phyloP scores from a whole-genome alignment of 1,140 invertebrate species.

The Drosophila triauraria region DNA sequence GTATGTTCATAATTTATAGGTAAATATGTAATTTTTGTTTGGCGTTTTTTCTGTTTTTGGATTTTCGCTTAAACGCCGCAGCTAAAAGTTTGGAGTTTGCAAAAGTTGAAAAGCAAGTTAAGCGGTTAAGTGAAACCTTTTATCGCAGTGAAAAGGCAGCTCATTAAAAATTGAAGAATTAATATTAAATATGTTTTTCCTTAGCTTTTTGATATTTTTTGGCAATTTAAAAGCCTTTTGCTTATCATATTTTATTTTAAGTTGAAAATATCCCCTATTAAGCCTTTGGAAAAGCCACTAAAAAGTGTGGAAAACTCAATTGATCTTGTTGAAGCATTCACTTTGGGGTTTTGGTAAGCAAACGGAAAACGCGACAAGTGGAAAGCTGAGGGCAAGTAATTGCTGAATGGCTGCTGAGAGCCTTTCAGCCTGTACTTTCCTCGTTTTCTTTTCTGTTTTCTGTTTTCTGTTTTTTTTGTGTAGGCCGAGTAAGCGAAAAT shows the following conservation, averaged over 20 bases:
- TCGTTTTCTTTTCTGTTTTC: neutral
- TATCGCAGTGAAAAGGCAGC: neutral
- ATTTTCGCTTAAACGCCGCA: conserved; percentile 14
- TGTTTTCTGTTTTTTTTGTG: neutral
- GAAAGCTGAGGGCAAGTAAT: neutral
- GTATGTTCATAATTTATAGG: conserved; percentile 45
- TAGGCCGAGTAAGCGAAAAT: conserved; percentile 37
- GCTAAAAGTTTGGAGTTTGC: too few species aligned
- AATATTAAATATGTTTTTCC: neutral
- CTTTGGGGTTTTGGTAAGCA: neutral
- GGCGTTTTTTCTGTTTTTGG: conserved; percentile 28
- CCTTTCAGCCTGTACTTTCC: conserved; percentile 7
- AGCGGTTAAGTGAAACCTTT: conserved; percentile 24
- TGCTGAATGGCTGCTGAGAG: conserved; percentile 7
- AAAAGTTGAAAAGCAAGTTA: neutral
- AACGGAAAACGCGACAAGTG: neutral
- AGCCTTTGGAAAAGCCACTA: neutral
- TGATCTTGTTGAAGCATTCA: neutral
- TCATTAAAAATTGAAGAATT: too few species aligned
- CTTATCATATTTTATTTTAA: too few species aligned
- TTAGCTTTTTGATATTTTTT: too few species aligned
- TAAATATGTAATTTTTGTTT: conserved; percentile 37
- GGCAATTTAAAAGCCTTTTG: too few species aligned
- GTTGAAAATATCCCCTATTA: too few species aligned
- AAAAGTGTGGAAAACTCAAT: neutral